phyloP scores from a whole-genome alignment of 2,797 vertebrate genomes.

The Echiichthys vipera region DNA sequence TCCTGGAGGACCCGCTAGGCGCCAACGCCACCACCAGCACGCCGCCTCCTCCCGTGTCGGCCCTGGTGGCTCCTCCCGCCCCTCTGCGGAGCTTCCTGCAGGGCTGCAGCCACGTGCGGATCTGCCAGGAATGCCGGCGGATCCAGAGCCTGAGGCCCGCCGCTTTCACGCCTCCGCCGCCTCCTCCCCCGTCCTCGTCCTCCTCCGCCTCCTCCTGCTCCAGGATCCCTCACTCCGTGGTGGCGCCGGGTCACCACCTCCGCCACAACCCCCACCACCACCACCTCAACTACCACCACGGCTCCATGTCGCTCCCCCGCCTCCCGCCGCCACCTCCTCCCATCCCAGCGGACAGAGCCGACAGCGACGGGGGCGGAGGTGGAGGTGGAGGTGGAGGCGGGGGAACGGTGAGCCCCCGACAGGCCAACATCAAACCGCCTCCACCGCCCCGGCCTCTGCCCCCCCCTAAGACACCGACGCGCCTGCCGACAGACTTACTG shows the following conservation, averaged over 20 bases:
- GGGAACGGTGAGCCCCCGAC: slow-evolving; percentile 67
- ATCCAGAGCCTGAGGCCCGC: slow-evolving; percentile 87
- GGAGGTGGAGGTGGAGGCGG: slow-evolving; percentile 39
- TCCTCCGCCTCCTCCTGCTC: slow-evolving; percentile 73
- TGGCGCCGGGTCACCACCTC: slow-evolving; percentile 35
- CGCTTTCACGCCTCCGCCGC: slow-evolving; percentile 60
- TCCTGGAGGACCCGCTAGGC: slow-evolving; percentile 80
- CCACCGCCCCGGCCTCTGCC: slow-evolving; percentile 77
- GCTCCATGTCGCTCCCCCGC: slow-evolving; percentile 80
- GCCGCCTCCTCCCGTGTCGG: slow-evolving; percentile 32
- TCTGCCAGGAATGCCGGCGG: slow-evolving; percentile 92
- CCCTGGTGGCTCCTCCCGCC: slow-evolving; percentile 63
- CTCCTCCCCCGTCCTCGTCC: slow-evolving; percentile 55
- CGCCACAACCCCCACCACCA: slow-evolving; percentile 53
- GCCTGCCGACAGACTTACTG: slow-evolving; percentile 72
- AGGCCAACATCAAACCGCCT: slow-evolving; percentile 60
- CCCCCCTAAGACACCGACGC: slow-evolving; percentile 69
- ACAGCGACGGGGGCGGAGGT: slow-evolving; percentile 82
- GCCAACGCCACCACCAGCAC: slow-evolving; percentile 52
- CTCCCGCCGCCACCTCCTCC: slow-evolving; percentile 78
- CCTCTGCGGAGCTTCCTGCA: slow-evolving; percentile 78
- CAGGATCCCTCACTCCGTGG: slow-evolving; percentile 33
- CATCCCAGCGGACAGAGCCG: slow-evolving; percentile 77
- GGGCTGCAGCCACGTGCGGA: slow-evolving; percentile 90
- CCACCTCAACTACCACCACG: slow-evolving; percentile 70